Conservation (phyloP, 2,888 invertebrate genomes). For the Crematogaster levior region DNA sequence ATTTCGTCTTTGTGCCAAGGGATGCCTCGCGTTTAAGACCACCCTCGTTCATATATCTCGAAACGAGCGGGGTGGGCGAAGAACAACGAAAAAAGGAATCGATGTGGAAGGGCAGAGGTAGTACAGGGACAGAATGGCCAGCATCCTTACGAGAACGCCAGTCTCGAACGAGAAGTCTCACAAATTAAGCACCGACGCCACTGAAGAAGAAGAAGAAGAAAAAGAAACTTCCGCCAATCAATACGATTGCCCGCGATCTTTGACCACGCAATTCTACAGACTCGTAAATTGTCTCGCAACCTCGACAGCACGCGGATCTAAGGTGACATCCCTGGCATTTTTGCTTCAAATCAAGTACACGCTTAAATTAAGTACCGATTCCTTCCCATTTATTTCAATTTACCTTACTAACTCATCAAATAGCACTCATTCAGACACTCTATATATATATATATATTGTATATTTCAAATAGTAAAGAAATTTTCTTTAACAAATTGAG, state of each 20-base stretch:
- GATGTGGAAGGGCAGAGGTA: slow-evolving; percentile 3
- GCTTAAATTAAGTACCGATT: neutral
- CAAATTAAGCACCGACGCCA: slow-evolving; percentile 82
- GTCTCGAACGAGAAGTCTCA: slow-evolving; percentile 75
- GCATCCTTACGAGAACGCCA: slow-evolving; percentile 32
- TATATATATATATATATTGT: neutral
- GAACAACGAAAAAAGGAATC: slow-evolving; percentile 51
- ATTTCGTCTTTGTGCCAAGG: slow-evolving; percentile 79
- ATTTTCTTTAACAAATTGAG: neutral
- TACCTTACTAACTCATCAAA: neutral
- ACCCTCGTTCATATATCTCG: slow-evolving; percentile 79
- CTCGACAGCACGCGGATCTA: slow-evolving; percentile 65
- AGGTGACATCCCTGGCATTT: slow-evolving; percentile 28
- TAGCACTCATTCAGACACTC: neutral
- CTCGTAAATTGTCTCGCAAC: slow-evolving; percentile 79
- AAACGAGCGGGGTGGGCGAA: slow-evolving; percentile 66
- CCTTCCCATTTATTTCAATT: slow-evolving; percentile 16
- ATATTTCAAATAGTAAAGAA: slow-evolving; percentile 1
- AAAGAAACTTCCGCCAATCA: slow-evolving; percentile 74
- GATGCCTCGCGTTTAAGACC: slow-evolving; percentile 74
- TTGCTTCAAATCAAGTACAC: slow-evolving; percentile 19
- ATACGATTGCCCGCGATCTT: slow-evolving; percentile 82
- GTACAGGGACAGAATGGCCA: neutral
- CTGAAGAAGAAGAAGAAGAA: slow-evolving; percentile 52
- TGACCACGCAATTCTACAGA: slow-evolving; percentile 79